Base-by-base conservation (phyloP, 2,888 invertebrate species). In the Abrostola tripartita region DNA sequence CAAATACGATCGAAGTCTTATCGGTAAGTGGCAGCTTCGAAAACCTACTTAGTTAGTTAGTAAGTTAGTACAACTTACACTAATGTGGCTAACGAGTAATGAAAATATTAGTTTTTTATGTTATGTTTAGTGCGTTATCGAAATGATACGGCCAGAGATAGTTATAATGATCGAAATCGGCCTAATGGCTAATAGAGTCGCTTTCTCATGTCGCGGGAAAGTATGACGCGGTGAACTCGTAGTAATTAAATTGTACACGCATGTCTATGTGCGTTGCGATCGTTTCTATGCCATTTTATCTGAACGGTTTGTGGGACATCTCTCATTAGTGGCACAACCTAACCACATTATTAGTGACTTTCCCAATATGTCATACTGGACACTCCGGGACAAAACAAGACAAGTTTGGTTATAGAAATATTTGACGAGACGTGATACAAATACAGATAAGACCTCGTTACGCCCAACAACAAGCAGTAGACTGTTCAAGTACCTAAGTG, bases 181-280 rank as follows among this genome's bases (percentile, higher is more conserved):
- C n/a, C n/a, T n/a, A n/a, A n/a, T n/a, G n/a, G n/a, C n/a, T n/a
- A 6, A 52, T 56, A 56, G 6, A 62, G 35, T 52, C 12, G 9
- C 44, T 59, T 41, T 54, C 58, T 50, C n/a, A 24, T 52, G 42
- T 52, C 9, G 37, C 56, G 56, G 52, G 60, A 65, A 68, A 60
- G 56, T 65, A 37, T 52, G 47, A 59, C 53, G 52, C 61, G 8
- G 38, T 64, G 49, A 57, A 53, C 53, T 56, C 11, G 52, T 40
- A 24, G 41, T 56, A 56, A 61, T 59, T 65, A 52, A 58, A 50
- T 51, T 63, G 12, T 37, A 52, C 55, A 58, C 61, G 55, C 52
- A 11, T 57, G n/a, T n/a, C n/a, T n/a, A 44, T 14, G 11, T 58
- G 51, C 40, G 6, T 36, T 10, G n/a, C 42, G 47, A 44, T n/a